Evolutionary conservation across 2,888 invertebrate genomes (phyloP).

Genomic region (Perithous albicinctus): DNA sequence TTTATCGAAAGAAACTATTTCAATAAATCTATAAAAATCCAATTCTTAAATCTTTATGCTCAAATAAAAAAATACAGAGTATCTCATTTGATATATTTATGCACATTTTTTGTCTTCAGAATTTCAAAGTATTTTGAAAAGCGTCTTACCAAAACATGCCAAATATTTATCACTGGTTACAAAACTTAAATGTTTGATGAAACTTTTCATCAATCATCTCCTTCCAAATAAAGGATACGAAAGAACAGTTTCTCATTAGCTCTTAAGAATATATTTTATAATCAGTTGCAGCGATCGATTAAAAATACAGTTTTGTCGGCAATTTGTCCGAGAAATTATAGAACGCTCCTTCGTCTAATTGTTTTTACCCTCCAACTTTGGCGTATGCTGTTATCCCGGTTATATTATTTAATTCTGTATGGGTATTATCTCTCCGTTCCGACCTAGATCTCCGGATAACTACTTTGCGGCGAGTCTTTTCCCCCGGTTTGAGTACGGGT

Average conservation of each 20-base stretch:
- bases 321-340: slow-evolving; percentile 29
- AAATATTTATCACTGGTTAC: too few relatives aligned
- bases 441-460: slow-evolving; percentile 61
- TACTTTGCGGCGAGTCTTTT: slow-evolving; percentile 52
- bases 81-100: too few relatives aligned
- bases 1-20: background rate
- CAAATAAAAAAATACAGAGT: too few relatives aligned
- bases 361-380: slow-evolving; percentile 11
- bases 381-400: slow-evolving; percentile 4
- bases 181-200: too few relatives aligned
- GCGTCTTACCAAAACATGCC: too few relatives aligned
- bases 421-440: slow-evolving; percentile 50
- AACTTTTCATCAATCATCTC: too few relatives aligned
- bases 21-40: too few relatives aligned
- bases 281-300: background rate
- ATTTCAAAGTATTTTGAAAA: background rate
- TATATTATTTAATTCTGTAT: slow-evolving; percentile 30
- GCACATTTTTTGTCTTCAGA: too few relatives aligned
- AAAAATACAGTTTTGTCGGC: slow-evolving; percentile 3
- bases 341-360: slow-evolving; percentile 1
- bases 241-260: background rate
- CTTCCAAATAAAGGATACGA: background rate
- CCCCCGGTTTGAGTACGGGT: slow-evolving; percentile 1
- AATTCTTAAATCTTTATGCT: too few relatives aligned
- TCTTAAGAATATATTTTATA: background rate